These are phyloP conservation scores for Alethe castanea DNA, from an alignment of 2,113 vertebrate species.

Conservation along the genomic window DNA sequence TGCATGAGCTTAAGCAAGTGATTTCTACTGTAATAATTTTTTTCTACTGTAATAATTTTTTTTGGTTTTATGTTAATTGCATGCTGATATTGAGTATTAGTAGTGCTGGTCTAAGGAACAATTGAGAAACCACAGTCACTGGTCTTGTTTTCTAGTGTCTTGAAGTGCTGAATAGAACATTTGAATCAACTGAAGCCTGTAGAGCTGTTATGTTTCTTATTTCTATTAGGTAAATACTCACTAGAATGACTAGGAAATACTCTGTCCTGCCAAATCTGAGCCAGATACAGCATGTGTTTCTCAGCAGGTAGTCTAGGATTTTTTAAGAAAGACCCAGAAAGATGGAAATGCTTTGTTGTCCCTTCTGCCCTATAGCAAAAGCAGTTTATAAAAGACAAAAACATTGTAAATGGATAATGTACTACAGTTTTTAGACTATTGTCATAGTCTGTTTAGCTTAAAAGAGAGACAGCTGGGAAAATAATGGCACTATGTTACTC, in stretches of 20 bases:
- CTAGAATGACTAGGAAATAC: neutral
- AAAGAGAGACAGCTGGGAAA: neutral
- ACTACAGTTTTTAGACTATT: neutral
- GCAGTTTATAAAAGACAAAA: neutral
- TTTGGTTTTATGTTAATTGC: neutral
- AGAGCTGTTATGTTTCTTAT: neutral
- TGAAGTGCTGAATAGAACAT: neutral
- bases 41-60: neutral
- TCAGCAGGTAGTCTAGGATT: neutral
- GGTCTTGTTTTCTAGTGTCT: neutral
- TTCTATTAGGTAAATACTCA: neutral
- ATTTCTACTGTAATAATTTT: neutral
- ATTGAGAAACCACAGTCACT: neutral
- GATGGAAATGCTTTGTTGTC: neutral
- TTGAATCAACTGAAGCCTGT: neutral
- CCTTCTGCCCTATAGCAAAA: neutral
- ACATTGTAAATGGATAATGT: neutral
- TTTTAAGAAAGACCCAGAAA: neutral
- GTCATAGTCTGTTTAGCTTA: neutral
- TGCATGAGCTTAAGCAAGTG: neutral
- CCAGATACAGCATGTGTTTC: rapidly evolving
- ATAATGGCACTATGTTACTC: neutral
- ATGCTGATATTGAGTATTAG: neutral
- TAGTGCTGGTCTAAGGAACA: neutral
- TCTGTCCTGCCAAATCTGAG: neutral